These are phyloP conservation scores for Diplosoma virens DNA, from an alignment of 23 tunicate genomes.

Conservation along the genomic window DNA sequence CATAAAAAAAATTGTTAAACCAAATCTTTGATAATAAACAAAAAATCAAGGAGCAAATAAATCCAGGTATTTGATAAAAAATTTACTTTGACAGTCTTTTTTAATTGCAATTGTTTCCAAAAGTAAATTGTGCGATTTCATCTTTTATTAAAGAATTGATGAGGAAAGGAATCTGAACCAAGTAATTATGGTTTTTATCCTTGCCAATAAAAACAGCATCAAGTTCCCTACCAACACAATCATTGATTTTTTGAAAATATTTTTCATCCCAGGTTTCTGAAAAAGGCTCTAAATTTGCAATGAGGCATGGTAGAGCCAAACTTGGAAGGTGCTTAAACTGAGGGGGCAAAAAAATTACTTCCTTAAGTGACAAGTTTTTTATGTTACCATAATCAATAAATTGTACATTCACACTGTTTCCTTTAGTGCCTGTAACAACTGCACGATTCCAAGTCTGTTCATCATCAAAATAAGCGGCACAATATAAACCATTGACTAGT, in stretches of 20 bases:
- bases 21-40: too few species aligned
- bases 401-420: constrained; percentile 1
- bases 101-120: too few species aligned
- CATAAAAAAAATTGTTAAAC: too few species aligned
- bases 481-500: background rate
- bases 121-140: background rate
- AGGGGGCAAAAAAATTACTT: constrained; percentile 5
- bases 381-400: constrained; percentile 59
- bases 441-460: constrained; percentile 75
- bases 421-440: background rate
- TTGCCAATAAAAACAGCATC: constrained; percentile 23
- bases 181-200: background rate
- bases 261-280: background rate
- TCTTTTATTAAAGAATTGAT: constrained; percentile 3
- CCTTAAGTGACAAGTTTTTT: background rate
- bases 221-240: background rate
- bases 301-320: constrained; percentile 14
- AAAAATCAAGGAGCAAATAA: too few species aligned
- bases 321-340: constrained; percentile 29
- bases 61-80: too few species aligned
- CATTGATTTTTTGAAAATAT: background rate
- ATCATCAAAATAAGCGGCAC: constrained; percentile 43
- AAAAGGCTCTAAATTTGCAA: constrained; percentile 11
- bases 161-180: background rate
- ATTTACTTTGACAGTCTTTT: too few species aligned